Evolutionary conservation across 2,113 vertebrate genomes (phyloP), one percentile per base, ranked within the genome.

Genomic region (Nycticryphes semicollaris): DNA sequence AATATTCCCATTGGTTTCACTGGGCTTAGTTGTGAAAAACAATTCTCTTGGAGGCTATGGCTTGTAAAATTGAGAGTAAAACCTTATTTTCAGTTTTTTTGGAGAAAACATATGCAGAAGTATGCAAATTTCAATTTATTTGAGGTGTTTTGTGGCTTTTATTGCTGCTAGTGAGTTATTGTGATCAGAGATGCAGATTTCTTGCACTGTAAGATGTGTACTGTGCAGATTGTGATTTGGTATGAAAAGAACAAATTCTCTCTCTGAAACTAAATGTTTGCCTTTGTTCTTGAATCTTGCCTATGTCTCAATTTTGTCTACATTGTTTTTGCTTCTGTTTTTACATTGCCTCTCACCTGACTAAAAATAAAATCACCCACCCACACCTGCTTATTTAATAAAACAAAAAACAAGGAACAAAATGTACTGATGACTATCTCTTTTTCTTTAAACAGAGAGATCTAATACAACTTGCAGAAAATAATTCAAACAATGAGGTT

Each of bases 391-490:
- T 68, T 70, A 23, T 37, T 47, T 63, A 47, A 78, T 66, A 48
- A 51, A 68, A 37, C 4, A 22, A 70, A 25, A 41, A 23, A 28
- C 10, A 62, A 53, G n/a, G 19, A 62, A 22, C 8, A 48, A 13
- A 95, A 82, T 64, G 30, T 22, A 9, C 12, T 89, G 70, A 48
- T 83, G 50, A 86, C 33, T 39, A 7, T 53, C 14, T 86, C 85
- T 81, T 66, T 6, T 39, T 89, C n/a, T 97, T n/a, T 88, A 84
- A 84, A 64, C 22, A 56, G 23, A 62, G 50, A 56, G 17, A 64
- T 79, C 70, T 81, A 53, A 53, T 53, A 27, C 81, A 84, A 79
- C 63, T 57, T 84, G 51, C 10, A 25, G 72, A 77, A 90, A 93
- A 28, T 22, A 77, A 30, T 63, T 78, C 5, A 20, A 45, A 67